These are phyloP conservation scores for Vanessa tameamea DNA, from an alignment of 1,140 invertebrate genomes.

Conservation along the genomic window DNA sequence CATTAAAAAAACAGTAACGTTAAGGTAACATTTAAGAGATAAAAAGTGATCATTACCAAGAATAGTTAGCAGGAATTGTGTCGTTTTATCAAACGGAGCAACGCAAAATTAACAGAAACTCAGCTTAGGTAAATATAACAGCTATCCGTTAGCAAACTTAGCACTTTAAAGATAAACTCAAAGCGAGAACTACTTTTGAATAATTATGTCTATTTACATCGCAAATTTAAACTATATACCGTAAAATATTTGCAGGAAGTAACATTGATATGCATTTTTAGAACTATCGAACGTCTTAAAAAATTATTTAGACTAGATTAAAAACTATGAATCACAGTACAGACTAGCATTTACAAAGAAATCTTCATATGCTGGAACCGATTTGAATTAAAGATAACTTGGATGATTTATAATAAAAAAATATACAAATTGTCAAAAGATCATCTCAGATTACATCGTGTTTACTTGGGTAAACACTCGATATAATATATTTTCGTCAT, in stretches of 20 bases:
- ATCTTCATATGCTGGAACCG: conserved; percentile 14
- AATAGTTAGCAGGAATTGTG: no score
- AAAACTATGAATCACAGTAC: conserved; percentile 68
- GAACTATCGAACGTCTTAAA: conserved; percentile 44
- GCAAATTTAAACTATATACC: conserved; percentile 29
- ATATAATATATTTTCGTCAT: no score
- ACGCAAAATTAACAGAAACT: not conserved
- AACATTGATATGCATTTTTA: conserved; percentile 60
- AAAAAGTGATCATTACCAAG: no score
- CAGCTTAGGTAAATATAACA: conserved; percentile 2
- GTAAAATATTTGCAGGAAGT: conserved; percentile 39
- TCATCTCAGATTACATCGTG: no score
- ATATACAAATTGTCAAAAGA: no score
- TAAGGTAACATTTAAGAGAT: no score
- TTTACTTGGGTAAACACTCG: no score
- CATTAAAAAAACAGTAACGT: no score
- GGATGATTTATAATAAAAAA: not conserved
- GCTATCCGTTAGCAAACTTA: conserved; percentile 21
- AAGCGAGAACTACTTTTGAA: not conserved
- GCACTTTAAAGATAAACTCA: conserved; percentile 14
- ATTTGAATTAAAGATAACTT: not conserved
- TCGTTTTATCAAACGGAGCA: not conserved
- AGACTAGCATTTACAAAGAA: conserved; percentile 64
- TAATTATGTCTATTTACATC: conserved; percentile 22
- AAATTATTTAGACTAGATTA: conserved; percentile 28